Percentiles rank a stretch among this genome's conserved stretches.
Conservation (phyloP, 1,140 invertebrate genomes). For the Drosophila kepulauana region DNA sequence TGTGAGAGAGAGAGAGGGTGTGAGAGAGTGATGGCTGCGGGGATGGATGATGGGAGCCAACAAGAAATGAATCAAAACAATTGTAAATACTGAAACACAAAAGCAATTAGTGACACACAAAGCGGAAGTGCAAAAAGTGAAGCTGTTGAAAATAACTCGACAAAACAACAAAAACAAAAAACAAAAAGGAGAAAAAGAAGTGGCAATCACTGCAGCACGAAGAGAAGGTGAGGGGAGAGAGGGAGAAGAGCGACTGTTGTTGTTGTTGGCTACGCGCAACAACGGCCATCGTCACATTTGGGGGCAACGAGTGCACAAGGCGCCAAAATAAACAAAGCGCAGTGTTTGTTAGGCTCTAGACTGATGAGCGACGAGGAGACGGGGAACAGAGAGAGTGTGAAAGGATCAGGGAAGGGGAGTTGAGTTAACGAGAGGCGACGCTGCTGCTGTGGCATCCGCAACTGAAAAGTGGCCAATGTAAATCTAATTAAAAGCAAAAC, state of each 20-base stretch:
- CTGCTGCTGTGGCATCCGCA: conserved; percentile 47
- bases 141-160: conserved; percentile 79
- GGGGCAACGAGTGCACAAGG: conserved; percentile 60
- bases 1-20: neutral
- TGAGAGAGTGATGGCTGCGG: no score
- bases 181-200: conserved; percentile 13
- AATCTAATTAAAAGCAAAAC: conserved; percentile 83
- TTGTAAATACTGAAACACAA: conserved; percentile 82
- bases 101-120: conserved; percentile 82
- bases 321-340: conserved; percentile 80
- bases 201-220: conserved; percentile 31
- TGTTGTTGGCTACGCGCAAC: conserved; percentile 38
- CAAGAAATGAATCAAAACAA: conserved; percentile 82
- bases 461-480: conserved; percentile 82
- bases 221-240: neutral
- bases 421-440: neutral
- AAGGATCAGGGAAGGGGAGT: neutral
- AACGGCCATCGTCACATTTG: conserved; percentile 22
- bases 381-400: neutral
- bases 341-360: conserved; percentile 67
- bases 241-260: neutral
- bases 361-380: conserved; percentile 40
- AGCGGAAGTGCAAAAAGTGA: conserved; percentile 81
- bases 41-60: conserved; percentile 9
- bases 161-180: conserved; percentile 34